phyloP scores from a whole-genome alignment of 2,113 vertebrate species.

The Sander lucioperca region DNA sequence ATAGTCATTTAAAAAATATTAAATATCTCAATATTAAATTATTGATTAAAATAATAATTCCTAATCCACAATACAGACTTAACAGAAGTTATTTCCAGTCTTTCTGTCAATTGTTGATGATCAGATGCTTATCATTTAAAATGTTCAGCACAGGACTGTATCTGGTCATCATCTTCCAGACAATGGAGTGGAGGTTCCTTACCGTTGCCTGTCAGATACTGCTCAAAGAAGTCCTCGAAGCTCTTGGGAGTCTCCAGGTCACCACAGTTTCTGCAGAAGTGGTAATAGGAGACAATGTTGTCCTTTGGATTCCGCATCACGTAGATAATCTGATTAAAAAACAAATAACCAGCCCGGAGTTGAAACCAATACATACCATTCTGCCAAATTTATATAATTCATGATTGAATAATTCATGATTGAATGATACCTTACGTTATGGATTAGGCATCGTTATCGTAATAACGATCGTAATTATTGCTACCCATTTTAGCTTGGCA shows the following conservation, averaged over 20 bases:
- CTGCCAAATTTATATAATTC: not conserved
- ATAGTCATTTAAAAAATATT: too few species aligned
- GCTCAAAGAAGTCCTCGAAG: slow-evolving; percentile 77
- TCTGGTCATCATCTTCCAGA: not conserved
- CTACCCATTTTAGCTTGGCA: too few species aligned
- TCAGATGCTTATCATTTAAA: not conserved
- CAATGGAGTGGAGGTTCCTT: not conserved
- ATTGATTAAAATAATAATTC: not conserved
- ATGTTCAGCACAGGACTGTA: too few species aligned
- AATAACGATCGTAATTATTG: too few species aligned
- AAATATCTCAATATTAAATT: not conserved
- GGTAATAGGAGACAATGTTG: slow-evolving; percentile 78
- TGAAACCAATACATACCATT: not conserved
- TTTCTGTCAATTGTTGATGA: not conserved
- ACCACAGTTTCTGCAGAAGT: slow-evolving; percentile 59
- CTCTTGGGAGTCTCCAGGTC: slow-evolving; percentile 52
- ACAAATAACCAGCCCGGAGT: not conserved
- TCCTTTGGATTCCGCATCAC: slow-evolving; percentile 87
- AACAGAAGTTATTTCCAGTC: not conserved
- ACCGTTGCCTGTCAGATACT: slow-evolving; percentile 80
- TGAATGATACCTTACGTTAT: not conserved
- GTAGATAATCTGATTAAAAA: slow-evolving; percentile 68
- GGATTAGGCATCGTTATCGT: too few species aligned
- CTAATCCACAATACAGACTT: too few species aligned
- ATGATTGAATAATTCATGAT: not conserved